Evolutionary conservation across 1,140 invertebrate species (phyloP), one percentile per base, ranked within the genome.

Genomic region (Ooceraea biroi): DNA sequence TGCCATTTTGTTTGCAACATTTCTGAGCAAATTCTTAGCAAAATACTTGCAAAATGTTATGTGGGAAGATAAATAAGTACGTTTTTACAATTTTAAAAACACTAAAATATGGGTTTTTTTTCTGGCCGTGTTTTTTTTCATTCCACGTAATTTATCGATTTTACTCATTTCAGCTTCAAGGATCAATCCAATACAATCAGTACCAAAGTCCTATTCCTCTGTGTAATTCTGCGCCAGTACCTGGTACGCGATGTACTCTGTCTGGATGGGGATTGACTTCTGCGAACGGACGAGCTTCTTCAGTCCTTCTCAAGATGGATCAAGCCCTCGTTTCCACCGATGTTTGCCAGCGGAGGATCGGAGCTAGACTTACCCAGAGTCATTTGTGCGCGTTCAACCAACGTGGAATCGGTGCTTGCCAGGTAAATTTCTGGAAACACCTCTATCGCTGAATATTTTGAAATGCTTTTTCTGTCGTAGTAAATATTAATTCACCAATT

Each of bases 341-440:
- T 3, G 36, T 50, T 11, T 83, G 82, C 0, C 48, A 76, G 30
- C 12, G 12, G 3, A 0, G 0, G 0, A 36, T 66, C 25, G 0
- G 1, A 10, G 27, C 17, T 50, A n/a, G 30, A 25, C 27, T 83
- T 14, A n/a, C 14, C 11, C 8, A 0, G 11, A 88, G 85, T 1
- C 95, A 96, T 73, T 94, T 96, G 22, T 96, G 96, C 85, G 95
- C 95, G 0, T 90, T 95, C 12, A 95, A 95, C 8, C 93, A 93
- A 60, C 87, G 83, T 30, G 95, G 95, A 44, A 90, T 95, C 90
- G 95, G 95, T 36, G 94, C 94, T 58, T 95, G 95, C 84, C 92
- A 94, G 85, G 95, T 95, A 89, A 93, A 93, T 93, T 55, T 17
- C 7, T 36, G 7, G 7, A 7, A 65, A n/a, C 52, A 1, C n/a